These are phyloP conservation scores for Tinea pellionella DNA, from an alignment of 2,888 invertebrate species.

Conservation along the genomic window DNA sequence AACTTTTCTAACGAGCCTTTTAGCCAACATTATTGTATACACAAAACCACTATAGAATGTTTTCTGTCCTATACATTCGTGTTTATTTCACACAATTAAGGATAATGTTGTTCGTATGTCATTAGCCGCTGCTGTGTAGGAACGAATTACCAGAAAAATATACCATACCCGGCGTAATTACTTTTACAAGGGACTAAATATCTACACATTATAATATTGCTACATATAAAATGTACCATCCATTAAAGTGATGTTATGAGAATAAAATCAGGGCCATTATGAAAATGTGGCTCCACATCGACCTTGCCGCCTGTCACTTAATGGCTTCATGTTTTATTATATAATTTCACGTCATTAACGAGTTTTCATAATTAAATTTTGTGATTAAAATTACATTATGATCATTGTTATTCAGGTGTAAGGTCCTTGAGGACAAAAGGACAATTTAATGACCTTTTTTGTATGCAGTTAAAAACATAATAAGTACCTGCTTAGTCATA, in stretches of 20 bases:
- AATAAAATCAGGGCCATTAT: conserved; percentile 1
- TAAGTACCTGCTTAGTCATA: too few species aligned
- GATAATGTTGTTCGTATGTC: background rate
- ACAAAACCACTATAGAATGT: background rate
- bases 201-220: background rate
- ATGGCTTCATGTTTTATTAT: background rate
- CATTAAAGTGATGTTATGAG: conserved; percentile 6
- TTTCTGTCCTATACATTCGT: background rate
- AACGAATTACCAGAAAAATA: background rate
- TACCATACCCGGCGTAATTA: background rate
- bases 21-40: too few species aligned
- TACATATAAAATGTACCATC: background rate
- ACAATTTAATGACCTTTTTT: too few species aligned
- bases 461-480: too few species aligned
- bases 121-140: background rate
- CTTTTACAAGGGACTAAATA: background rate
- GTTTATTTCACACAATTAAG: background rate
- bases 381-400: background rate
- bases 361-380: background rate
- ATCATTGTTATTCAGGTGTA: too few species aligned
- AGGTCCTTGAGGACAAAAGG: too few species aligned
- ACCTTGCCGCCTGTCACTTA: background rate
- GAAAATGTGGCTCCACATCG: conserved; percentile 6
- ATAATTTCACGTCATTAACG: background rate
- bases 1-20: too few species aligned